Base-by-base conservation (phyloP, 2,888 invertebrate genomes). In the Abrostola triplasia region DNA sequence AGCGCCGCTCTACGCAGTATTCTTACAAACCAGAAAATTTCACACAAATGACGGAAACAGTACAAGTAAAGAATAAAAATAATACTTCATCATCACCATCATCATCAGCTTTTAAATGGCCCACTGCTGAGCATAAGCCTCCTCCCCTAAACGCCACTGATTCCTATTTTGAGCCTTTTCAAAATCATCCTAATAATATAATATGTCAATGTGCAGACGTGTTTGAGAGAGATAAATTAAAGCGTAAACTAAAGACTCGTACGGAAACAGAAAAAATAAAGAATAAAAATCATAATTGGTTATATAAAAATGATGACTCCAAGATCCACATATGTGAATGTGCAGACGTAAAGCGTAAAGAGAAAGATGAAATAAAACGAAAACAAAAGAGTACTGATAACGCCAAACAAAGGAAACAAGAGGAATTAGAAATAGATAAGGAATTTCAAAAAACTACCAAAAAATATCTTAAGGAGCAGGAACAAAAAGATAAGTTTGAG, bases 381-480 rank as follows among this genome's bases (percentile, higher is more conserved):
- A 55, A 62, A 59, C 59, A 38, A 47, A 69, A 56, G 62, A 53
- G 52, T 36, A 37, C n/a, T n/a, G 38, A 52, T 9, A 10, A 36
- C 5, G n/a, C 9, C 47, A 69, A 64, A 44, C 44, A 67, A 64
- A 51, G 57, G 44, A 11, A 36, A n/a, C 6, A 36, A 36, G 13
- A 67, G 41, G 35, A 36, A 49, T 42, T 41, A 9, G 13, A 13
- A 9, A 61, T 65, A 49, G 61, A 41, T 38, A 57, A 77, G 53
- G 59, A 71, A 64, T 52, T 49, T 38, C 11, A 53, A 47, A 66
- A 62, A 35, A 76, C 71, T 59, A 57, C 68, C 35, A 77, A 75
- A 54, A 36, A 67, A 24, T 63, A 74, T 53, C 54, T 51, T 13
- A 83, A 83, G 69, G 68, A 80, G 63, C 64, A 64, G 11, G 62